These are phyloP conservation scores for Platycheirus rosarum DNA, from an alignment of 2,888 invertebrate genomes.

Conservation along the genomic window DNA sequence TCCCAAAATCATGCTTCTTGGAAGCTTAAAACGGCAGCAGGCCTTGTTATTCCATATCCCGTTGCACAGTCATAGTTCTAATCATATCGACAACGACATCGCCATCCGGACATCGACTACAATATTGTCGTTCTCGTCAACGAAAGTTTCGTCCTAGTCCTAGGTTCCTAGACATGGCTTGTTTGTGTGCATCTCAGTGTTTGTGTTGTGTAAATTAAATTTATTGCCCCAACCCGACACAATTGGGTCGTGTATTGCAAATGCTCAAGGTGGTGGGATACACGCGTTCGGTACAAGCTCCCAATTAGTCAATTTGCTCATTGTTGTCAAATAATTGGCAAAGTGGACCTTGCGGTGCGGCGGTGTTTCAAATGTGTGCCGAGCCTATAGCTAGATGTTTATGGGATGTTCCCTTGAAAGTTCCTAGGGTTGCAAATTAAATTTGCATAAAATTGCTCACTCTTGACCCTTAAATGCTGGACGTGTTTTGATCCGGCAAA, in stretches of 20 bases:
- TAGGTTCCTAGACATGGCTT: conserved; percentile 5
- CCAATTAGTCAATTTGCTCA: conserved; percentile 69
- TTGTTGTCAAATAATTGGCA: conserved; percentile 68
- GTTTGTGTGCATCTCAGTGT: conserved; percentile 38
- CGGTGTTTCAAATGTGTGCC: conserved; percentile 3
- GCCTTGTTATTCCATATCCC: conserved; percentile 19
- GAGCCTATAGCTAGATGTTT: neutral
- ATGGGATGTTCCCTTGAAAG: neutral
- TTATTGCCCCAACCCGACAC: conserved; percentile 41
- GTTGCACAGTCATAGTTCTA: too few species aligned
- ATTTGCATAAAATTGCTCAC: conserved; percentile 63
- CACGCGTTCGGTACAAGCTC: conserved; percentile 55
- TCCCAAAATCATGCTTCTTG: too few species aligned
- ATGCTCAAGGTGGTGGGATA: conserved; percentile 37
- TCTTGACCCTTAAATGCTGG: conserved; percentile 50
- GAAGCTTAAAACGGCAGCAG: conserved; percentile 1
- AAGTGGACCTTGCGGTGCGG: conserved; percentile 21
- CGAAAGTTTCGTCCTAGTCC: conserved; percentile 24
- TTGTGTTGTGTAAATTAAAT: conserved; percentile 64
- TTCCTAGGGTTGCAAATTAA: conserved; percentile 30
- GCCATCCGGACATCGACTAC: too few species aligned
- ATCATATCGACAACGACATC: neutral
- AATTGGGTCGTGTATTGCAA: conserved; percentile 48
- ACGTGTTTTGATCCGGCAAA: conserved; percentile 42
- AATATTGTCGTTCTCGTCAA: conserved; percentile 27